phyloP scores from a whole-genome alignment of 2,797 vertebrate genomes.

The Microcaecilia unicolor region DNA sequence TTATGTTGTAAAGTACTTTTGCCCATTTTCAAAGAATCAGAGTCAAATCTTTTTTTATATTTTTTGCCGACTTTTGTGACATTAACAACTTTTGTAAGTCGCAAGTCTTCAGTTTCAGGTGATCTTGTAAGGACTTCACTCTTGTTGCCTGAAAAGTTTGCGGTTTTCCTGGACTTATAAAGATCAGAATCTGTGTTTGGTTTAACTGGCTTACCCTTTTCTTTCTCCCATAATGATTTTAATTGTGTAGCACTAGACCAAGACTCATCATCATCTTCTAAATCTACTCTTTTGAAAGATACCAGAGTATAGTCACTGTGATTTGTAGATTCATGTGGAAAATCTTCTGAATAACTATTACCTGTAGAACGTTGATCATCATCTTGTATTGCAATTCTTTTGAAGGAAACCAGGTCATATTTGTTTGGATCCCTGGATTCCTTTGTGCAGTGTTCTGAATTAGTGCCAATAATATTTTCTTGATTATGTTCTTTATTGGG shows the following conservation, averaged over 20 bases:
- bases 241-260: constrained; percentile 69
- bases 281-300: too few species aligned
- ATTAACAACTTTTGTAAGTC: not conserved
- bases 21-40: constrained; percentile 6
- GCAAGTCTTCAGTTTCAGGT: not conserved
- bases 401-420: constrained; percentile 9
- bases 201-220: constrained; percentile 12
- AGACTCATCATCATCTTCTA: constrained; percentile 45
- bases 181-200: constrained; percentile 16
- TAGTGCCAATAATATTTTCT: not conserved
- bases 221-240: constrained; percentile 31
- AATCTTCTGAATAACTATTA: too few species aligned
- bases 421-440: constrained; percentile 8
- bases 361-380: too few species aligned
- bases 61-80: not conserved
- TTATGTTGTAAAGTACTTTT: constrained; percentile 24
- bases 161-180: not conserved
- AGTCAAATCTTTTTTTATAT: constrained; percentile 12
- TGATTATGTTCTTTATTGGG: not conserved
- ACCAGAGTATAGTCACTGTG: too few species aligned
- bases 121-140: not conserved
- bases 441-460: not conserved
- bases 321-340: too few species aligned
- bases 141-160: constrained; percentile 8
- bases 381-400: constrained; percentile 19